A percentile compares a stretch with the other conserved stretches of the same genome.
Conservation (phyloP, 2,113 vertebrate species). For the Macquaria australasica region DNA sequence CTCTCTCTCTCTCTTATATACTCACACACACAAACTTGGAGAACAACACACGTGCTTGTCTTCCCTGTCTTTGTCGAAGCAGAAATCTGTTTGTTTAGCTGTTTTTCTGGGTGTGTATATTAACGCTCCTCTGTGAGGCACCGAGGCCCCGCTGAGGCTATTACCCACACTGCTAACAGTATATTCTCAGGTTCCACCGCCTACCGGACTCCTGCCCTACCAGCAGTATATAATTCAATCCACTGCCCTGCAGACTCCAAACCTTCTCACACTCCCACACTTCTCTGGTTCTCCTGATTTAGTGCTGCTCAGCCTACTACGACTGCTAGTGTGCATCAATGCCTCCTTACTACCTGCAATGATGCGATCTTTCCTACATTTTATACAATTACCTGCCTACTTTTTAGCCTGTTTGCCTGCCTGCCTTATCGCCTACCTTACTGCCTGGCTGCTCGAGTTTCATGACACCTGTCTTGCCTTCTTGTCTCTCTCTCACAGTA, state of each 20-base stretch:
- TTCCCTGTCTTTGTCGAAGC: slow-evolving; percentile 86
- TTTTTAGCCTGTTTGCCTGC: slow-evolving; percentile 46
- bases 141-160: slow-evolving; percentile 58
- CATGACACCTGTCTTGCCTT: slow-evolving; percentile 75
- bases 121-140: slow-evolving; percentile 70
- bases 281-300: slow-evolving; percentile 52
- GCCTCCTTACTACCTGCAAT: slow-evolving; percentile 45
- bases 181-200: slow-evolving; percentile 56
- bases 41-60: slow-evolving; percentile 80
- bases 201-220: slow-evolving; percentile 56
- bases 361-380: slow-evolving; percentile 36
- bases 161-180: slow-evolving; percentile 53
- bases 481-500: slow-evolving; percentile 55
- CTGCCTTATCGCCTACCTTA: slow-evolving; percentile 26
- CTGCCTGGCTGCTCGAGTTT: slow-evolving; percentile 58
- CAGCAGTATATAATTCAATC: slow-evolving; percentile 64
- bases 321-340: slow-evolving; percentile 34
- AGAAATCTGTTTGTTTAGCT: slow-evolving; percentile 90
- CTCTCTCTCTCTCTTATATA: neutral
- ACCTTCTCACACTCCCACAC: slow-evolving; percentile 60
- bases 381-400: slow-evolving; percentile 41
- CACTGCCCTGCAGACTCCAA: slow-evolving; percentile 54
- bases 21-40: slow-evolving; percentile 32
- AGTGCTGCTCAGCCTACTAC: slow-evolving; percentile 39
- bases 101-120: slow-evolving; percentile 65